phyloP scores from a whole-genome alignment of 2,888 invertebrate species.

The Palloptera scutellata region DNA sequence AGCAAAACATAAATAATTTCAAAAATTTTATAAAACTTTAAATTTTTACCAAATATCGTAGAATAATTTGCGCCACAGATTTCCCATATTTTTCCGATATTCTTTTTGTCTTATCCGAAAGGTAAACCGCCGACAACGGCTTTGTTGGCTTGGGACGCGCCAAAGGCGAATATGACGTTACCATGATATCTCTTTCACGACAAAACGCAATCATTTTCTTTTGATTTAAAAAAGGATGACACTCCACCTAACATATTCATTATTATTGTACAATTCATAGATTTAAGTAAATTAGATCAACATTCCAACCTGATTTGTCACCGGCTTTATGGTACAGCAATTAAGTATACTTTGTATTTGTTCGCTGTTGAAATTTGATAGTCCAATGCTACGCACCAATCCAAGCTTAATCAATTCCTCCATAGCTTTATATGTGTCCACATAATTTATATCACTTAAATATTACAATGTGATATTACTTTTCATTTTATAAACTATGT shows the following conservation, averaged over 20 bases:
- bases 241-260: slow-evolving; percentile 47
- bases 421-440: slow-evolving; percentile 82
- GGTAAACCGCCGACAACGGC: slow-evolving; percentile 62
- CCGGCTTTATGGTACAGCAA: slow-evolving; percentile 71
- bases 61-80: slow-evolving; percentile 70
- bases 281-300: not conserved
- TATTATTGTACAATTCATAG: not conserved
- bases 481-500: slow-evolving; percentile 1
- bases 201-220: slow-evolving; percentile 76
- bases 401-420: slow-evolving; percentile 76
- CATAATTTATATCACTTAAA: slow-evolving; percentile 71
- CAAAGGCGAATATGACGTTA: slow-evolving; percentile 79
- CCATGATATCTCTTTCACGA: slow-evolving; percentile 68
- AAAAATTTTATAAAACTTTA: not conserved
- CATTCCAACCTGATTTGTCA: slow-evolving; percentile 67
- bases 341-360: slow-evolving; percentile 78
- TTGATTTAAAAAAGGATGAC: slow-evolving; percentile 74
- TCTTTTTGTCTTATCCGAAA: slow-evolving; percentile 65
- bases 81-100: slow-evolving; percentile 71
- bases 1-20: slow-evolving; percentile 1
- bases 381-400: slow-evolving; percentile 77
- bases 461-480: not conserved
- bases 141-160: slow-evolving; percentile 68
- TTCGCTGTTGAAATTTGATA: slow-evolving; percentile 83
- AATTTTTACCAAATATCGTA: slow-evolving; percentile 70